These are phyloP conservation scores for Biston stratarius DNA, from an alignment of 2,888 invertebrate genomes.

Conservation along the genomic window DNA sequence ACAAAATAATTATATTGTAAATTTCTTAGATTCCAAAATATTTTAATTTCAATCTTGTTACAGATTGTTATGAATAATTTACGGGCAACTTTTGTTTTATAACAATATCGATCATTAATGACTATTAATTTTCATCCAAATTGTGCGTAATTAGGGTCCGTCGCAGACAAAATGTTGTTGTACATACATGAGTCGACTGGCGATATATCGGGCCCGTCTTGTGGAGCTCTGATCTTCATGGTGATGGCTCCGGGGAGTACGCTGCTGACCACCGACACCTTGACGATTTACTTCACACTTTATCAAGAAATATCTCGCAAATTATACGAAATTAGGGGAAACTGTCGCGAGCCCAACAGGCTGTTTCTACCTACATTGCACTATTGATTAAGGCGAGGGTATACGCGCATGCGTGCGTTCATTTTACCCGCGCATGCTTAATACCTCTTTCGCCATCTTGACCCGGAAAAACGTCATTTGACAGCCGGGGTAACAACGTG, in stretches of 20 bases:
- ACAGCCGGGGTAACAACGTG: slow-evolving; percentile 58
- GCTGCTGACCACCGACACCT: slow-evolving; percentile 81
- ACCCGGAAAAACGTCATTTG: slow-evolving; percentile 77
- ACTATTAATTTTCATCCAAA: slow-evolving; percentile 21
- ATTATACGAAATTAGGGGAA: slow-evolving; percentile 60
- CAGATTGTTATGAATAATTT: not conserved
- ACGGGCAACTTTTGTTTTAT: not conserved
- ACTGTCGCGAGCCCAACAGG: slow-evolving; percentile 76
- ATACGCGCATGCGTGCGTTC: slow-evolving; percentile 67
- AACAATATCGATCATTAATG: no score
- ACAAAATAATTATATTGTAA: no score
- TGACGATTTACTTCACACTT: slow-evolving; percentile 63
- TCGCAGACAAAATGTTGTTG: slow-evolving; percentile 44
- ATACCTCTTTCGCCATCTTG: slow-evolving; percentile 51
- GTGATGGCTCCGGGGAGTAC: slow-evolving; percentile 77
- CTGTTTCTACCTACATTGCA: slow-evolving; percentile 74
- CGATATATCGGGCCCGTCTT: slow-evolving; percentile 87
- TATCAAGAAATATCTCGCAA: slow-evolving; percentile 57
- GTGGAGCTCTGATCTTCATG: slow-evolving; percentile 81
- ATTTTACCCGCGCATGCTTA: slow-evolving; percentile 48
- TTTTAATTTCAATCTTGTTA: no score
- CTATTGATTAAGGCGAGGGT: slow-evolving; percentile 74
- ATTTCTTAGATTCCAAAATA: no score
- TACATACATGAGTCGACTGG: slow-evolving; percentile 84
- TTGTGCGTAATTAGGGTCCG: slow-evolving; percentile 46